Base-by-base conservation (phyloP, 2,888 invertebrate species). In the Drosophila emarginata region DNA sequence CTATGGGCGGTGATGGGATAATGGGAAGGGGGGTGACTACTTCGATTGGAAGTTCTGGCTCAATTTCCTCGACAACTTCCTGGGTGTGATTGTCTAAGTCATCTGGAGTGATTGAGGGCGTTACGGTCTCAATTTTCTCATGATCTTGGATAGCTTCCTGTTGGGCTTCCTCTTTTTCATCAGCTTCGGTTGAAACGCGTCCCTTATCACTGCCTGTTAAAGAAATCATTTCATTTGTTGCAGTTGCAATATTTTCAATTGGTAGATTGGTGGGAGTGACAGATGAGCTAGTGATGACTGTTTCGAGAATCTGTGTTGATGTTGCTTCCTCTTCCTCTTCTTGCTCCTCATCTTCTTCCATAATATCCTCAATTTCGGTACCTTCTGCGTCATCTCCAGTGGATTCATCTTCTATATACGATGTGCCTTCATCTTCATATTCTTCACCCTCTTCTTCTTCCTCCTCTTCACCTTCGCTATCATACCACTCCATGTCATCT, bases 401-500 rank as follows among this genome's bases (percentile, higher is more conserved):
- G 2, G 88, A 80, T 64, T 79, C 90, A 4, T 90, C 88, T 23
- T 85, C 90, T 73, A 83, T 88, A 71, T 80, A 90, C 81, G 81
- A 82, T 2, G 89, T 84, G 5, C 89, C 88, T n/a, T 88, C 87
- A 66, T 88, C 81, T 12, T 70, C 36, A 12, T 73, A 78, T 14
- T 76, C 80, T 52, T 83, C 87, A 3, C 79, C 83, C 14, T 72
- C 72, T n/a, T 76, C 80, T 39, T 80, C 78, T 88, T 15, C 86
- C 89, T 87, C 89, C n/a, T 89, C 90, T 14, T 89, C 88, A 4
- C 86, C 85, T 18, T 82, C 89, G 14, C 83, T 87, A 5, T 89
- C 88, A 9, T 79, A 87, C 67, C 85, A 87, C n/a, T 81, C 88
- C 14, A 45, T 45, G 4, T 93, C 93, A 72, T 93, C 93, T 32